phyloP scores from a whole-genome alignment of 1,140 invertebrate species.

The Drosophila leontia region DNA sequence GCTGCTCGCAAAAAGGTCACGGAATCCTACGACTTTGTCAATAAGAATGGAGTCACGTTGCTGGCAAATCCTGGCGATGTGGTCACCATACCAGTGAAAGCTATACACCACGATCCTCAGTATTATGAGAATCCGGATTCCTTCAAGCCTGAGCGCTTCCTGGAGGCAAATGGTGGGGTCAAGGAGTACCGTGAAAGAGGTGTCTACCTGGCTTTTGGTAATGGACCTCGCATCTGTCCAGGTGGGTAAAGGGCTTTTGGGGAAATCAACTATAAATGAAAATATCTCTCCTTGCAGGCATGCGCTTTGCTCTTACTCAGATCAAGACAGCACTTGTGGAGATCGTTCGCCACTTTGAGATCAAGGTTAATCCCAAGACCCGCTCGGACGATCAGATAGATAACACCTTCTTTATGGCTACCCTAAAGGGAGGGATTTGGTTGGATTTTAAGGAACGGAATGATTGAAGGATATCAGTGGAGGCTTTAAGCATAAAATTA shows the following conservation, averaged over 20 bases:
- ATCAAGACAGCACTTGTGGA: constrained; percentile 63
- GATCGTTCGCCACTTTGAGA: constrained; percentile 53
- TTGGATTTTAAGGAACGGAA: constrained; percentile 52
- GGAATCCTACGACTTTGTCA: constrained; percentile 51
- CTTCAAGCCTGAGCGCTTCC: constrained; percentile 89
- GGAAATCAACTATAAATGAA: background rate
- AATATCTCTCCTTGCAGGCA: constrained; percentile 31
- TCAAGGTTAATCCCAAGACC: constrained; percentile 63
- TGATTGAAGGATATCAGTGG: background rate
- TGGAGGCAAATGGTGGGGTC: constrained; percentile 68
- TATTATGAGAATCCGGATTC: constrained; percentile 88
- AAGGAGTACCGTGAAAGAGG: constrained; percentile 82
- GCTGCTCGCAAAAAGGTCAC: constrained; percentile 48
- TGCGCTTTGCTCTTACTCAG: constrained; percentile 67
- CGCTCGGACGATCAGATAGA: constrained; percentile 52
- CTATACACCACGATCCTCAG: constrained; percentile 87
- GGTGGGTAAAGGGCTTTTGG: constrained; percentile 63
- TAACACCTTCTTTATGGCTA: constrained; percentile 53
- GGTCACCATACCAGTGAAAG: constrained; percentile 86
- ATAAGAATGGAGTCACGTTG: constrained; percentile 44
- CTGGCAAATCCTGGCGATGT: constrained; percentile 85
- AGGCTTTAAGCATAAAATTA: background rate
- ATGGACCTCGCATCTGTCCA: constrained; percentile 88
- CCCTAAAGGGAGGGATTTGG: constrained; percentile 61
- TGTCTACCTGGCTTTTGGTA: constrained; percentile 86